These are phyloP conservation scores for Malthinus seriepunctatus DNA, from an alignment of 2,888 invertebrate genomes.

Conservation along the genomic window DNA sequence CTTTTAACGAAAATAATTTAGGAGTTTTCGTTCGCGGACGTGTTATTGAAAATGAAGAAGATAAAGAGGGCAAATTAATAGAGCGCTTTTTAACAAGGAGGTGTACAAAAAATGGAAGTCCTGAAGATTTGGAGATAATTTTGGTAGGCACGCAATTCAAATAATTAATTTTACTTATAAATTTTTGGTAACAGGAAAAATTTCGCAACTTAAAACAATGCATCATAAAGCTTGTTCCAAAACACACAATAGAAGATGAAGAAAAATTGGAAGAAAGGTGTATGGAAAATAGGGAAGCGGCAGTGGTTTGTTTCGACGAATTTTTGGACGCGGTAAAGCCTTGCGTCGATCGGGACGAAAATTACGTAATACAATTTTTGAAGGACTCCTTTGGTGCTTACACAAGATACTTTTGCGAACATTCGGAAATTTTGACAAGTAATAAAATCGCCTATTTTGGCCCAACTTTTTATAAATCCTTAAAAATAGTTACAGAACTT, in stretches of 20 bases:
- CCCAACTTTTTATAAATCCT: background rate
- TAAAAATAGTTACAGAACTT: conserved; percentile 11
- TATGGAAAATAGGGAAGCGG: background rate
- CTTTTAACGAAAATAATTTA: background rate
- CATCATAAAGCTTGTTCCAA: background rate
- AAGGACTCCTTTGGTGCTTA: background rate
- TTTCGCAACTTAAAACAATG: background rate
- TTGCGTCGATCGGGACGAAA: background rate
- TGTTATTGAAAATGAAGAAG: background rate
- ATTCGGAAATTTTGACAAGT: background rate
- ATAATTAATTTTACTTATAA: background rate
- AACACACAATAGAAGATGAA: background rate
- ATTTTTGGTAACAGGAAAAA: background rate
- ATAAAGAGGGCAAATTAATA: background rate
- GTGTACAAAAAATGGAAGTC: conserved; percentile 2
- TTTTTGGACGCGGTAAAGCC: background rate
- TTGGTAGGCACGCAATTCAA: background rate
- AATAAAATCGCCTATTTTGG: background rate
- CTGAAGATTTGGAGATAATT: background rate
- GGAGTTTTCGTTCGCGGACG: background rate
- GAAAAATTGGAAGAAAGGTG: background rate
- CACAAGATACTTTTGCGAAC: background rate
- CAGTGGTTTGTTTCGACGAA: background rate
- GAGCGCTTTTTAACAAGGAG: conserved; percentile 7
- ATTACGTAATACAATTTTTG: background rate